Evolutionary conservation across 2,797 vertebrate species (phyloP), one percentile per base, ranked within the genome.

Genomic region (Todus mexicanus): DNA sequence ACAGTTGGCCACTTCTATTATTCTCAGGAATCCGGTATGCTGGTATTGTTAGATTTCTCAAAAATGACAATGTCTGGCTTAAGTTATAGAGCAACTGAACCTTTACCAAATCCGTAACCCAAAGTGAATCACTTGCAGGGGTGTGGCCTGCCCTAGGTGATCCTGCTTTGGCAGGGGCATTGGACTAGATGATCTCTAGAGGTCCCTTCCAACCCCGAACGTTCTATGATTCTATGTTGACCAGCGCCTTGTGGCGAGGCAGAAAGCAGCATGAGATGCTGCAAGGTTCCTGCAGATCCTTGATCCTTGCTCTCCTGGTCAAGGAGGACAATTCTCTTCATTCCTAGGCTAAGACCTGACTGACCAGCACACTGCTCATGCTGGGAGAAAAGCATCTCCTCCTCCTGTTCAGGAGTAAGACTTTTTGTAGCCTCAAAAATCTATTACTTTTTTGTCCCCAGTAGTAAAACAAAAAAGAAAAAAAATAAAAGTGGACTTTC

Each of bases 1-100:
- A 90, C 88, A 92, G 84, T 86, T 94, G 84, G 95, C 72, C 95
- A 94, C 43, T 53, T 47, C 68, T 72, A 70, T 79, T 96, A 92
- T 92, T 88, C 57, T 83, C 81, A 82, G 80, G 57, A 96, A 86
- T 63, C 84, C 80, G 43, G 78, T 76, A 60, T 79, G 43, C 72
- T 60, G 23, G 54, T 78, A 76, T 33, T 79, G 80, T 72, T 61
- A 72, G 57, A 76, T 81, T 86, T 90, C 66, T 82, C 84, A 71
- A 94, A 91, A 92, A 70, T 51, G 0, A 69, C 56, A 77, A 84
- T 45, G 22, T 29, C 50, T 78, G 29, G 12, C 35, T 87, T 77
- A 53, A 83, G 57, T 82, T 47, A 74, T 26, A 76, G 37, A 80
- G 31, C 47, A 87, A 45, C 25, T n/a, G 31, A 88, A 94, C 54